Conservation (phyloP, 2,888 invertebrate species). For the Aphodius granarius region DNA sequence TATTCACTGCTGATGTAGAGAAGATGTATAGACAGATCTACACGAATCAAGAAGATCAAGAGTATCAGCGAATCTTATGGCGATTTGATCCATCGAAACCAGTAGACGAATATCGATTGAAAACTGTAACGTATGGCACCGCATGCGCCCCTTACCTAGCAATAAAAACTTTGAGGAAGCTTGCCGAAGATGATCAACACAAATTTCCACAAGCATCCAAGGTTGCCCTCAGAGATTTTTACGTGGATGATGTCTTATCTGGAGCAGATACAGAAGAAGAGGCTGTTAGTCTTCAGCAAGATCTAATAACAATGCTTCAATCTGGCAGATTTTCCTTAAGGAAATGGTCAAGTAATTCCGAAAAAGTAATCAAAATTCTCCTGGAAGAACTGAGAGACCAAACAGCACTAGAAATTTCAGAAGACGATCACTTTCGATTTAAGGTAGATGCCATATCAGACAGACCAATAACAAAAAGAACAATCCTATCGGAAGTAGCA, state of each 20-base stretch:
- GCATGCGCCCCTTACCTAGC: slow-evolving; percentile 36
- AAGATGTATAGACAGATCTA: slow-evolving; percentile 37
- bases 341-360: background rate
- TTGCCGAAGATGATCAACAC: slow-evolving; percentile 26
- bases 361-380: slow-evolving; percentile 16
- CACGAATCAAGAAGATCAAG: slow-evolving; percentile 25
- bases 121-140: slow-evolving; percentile 35
- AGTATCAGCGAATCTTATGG: slow-evolving; percentile 35
- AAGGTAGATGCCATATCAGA: background rate
- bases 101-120: slow-evolving; percentile 27
- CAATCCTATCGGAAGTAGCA: slow-evolving; percentile 31
- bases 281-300: background rate
- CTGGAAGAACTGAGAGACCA: slow-evolving; percentile 13
- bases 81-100: slow-evolving; percentile 15
- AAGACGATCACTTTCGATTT: slow-evolving; percentile 19
- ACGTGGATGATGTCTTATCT: slow-evolving; percentile 30
- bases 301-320: slow-evolving; percentile 18
- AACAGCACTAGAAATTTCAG: slow-evolving; percentile 12
- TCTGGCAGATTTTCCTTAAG: slow-evolving; percentile 15
- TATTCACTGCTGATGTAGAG: slow-evolving; percentile 34
- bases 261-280: slow-evolving; percentile 18
- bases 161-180: slow-evolving; percentile 30
- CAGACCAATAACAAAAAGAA: slow-evolving; percentile 31
- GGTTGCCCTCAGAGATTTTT: slow-evolving; percentile 25
- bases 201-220: slow-evolving; percentile 28